phyloP scores from a whole-genome alignment of 2,888 invertebrate species.

The Germaria angustata region DNA sequence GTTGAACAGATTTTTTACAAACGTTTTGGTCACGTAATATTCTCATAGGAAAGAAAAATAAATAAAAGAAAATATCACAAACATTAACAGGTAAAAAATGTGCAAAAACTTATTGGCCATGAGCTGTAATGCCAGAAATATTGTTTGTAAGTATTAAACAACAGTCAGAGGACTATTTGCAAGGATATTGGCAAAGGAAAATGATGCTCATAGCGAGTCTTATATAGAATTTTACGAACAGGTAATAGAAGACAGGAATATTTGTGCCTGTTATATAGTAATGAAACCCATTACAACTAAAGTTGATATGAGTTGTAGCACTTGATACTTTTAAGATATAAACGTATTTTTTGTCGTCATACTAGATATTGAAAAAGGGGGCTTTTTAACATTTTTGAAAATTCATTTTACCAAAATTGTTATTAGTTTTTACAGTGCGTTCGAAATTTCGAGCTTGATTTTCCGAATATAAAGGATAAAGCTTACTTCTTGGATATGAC shows the following conservation, averaged over 20 bases:
- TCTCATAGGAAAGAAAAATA: background rate
- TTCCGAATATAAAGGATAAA: no score
- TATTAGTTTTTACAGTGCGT: no score
- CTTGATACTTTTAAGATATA: background rate
- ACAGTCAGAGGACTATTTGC: slow-evolving; percentile 12
- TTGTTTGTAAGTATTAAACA: background rate
- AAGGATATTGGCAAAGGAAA: slow-evolving; percentile 23
- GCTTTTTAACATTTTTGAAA: no score
- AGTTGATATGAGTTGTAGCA: background rate
- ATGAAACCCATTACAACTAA: background rate
- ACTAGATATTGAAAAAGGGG: no score
- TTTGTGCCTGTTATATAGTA: background rate
- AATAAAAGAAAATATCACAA: background rate
- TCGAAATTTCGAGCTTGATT: no score
- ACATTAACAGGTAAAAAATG: slow-evolving; percentile 4
- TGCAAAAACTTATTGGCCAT: slow-evolving; percentile 5
- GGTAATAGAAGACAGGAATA: background rate
- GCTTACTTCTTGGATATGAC: no score
- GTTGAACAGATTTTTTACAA: background rate
- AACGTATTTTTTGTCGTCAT: background rate
- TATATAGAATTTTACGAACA: background rate
- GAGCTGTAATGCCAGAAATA: background rate
- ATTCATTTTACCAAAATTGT: no score
- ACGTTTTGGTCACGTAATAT: slow-evolving; percentile 45
- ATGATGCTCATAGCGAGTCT: background rate